Evolutionary conservation across 2,113 vertebrate genomes (phyloP), one percentile per base, ranked within the genome.

Genomic region (Beaufortia kweichowensis): DNA sequence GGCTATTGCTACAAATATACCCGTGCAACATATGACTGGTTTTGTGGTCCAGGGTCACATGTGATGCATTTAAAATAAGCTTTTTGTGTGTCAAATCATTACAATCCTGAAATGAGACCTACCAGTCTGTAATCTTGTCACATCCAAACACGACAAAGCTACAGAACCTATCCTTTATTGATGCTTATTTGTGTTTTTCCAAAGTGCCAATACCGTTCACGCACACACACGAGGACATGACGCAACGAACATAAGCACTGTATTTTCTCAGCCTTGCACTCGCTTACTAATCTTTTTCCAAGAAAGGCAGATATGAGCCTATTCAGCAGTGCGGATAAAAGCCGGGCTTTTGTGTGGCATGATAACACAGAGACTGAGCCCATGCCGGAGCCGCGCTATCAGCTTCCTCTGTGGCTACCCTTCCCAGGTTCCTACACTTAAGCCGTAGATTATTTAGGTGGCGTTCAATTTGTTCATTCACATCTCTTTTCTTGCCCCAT

Each of bases 241-340:
- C 35, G 50, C 23, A 59, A 53, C 35, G n/a, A 11, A 75, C 55
- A 55, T 79, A 41, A 70, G 60, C 10, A 35, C 50, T 76, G 66
- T 56, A 71, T 82, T 78, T 82, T 79, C 69, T 76, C 50, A 76
- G 77, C 59, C 59, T 78, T 24, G 15, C 17, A 9, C 41, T 81
- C 53, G 31, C 76, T 82, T 56, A 56, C 80, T 78, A 84, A 84
- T 86, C 86, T 62, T 78, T 69, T 71, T 72, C 28, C 55, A 66
- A 64, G 78, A 78, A 87, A 89, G 79, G 65, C 67, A 76, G 80
- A 84, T 87, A 85, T 69, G 83, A 84, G 84, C 68, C 83, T 79
- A 81, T 43, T 88, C 82, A 88, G 84, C 85, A 71, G 65, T 48
- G 46, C n/a, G 29, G 73, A 73, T 82, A 76, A 79, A 76, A 79